These are phyloP conservation scores for Tricholaema leucomelas DNA, from an alignment of 2,113 vertebrate genomes.

Conservation along the genomic window DNA sequence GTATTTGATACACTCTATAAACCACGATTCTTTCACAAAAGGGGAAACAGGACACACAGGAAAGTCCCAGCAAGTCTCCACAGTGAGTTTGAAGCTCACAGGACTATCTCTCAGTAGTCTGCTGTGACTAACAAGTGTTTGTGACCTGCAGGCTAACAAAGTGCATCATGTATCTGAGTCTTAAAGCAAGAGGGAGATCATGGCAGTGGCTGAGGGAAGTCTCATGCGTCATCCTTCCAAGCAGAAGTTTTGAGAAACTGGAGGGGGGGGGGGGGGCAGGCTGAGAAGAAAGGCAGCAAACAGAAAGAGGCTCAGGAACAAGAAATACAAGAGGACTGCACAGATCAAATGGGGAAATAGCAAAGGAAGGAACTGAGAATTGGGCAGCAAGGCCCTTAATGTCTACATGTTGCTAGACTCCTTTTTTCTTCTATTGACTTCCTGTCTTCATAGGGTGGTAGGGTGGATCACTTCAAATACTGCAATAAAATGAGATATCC, in stretches of 20 bases:
- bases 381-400: neutral
- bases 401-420: neutral
- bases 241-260: neutral
- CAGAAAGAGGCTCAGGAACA: neutral
- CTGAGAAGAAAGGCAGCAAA: neutral
- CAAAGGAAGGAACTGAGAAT: neutral
- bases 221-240: neutral
- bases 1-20: neutral
- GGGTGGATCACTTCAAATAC: neutral
- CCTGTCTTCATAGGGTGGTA: neutral
- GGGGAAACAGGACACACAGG: neutral
- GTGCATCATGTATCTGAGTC: neutral
- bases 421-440: neutral
- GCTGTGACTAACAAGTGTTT: neutral
- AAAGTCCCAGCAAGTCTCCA: rapidly evolving
- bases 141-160: neutral
- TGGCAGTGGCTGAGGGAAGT: neutral
- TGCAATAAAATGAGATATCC: neutral
- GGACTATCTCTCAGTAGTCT: neutral
- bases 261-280: neutral
- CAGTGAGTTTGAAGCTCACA: neutral
- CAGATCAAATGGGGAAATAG: neutral
- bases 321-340: neutral
- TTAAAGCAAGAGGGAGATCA: neutral
- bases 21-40: neutral